A percentile compares a stretch with the other conserved stretches of the same genome.
These are phyloP conservation scores for Euura lappo DNA, from an alignment of 1,140 invertebrate genomes.

Conservation along the genomic window DNA sequence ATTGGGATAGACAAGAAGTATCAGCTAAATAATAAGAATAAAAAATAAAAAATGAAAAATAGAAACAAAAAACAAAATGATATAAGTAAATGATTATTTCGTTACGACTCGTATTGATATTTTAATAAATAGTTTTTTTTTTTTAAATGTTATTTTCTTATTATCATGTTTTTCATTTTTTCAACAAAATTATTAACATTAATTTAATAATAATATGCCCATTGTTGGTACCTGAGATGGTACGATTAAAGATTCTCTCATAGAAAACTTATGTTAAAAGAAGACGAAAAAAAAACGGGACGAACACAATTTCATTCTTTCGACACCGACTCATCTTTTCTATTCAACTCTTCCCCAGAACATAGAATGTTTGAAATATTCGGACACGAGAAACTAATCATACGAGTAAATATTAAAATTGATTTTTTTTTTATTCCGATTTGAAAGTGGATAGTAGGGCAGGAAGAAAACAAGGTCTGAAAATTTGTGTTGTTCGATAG, in stretches of 20 bases:
- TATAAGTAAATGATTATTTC: background rate
- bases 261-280: background rate
- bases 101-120: slow-evolving; percentile 1
- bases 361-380: no score
- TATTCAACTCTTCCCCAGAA: no score
- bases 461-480: background rate
- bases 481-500: background rate
- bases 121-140: slow-evolving; percentile 2
- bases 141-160: background rate
- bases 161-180: no score
- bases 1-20: background rate
- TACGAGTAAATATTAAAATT: background rate
- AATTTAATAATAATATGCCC: slow-evolving; percentile 1
- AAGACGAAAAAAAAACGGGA: background rate
- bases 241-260: background rate
- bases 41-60: no score
- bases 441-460: no score
- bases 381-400: no score
- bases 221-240: background rate
- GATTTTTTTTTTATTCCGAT: background rate
- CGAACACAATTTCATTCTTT: background rate
- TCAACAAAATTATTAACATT: background rate
- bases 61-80: background rate
- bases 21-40: no score
- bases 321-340: background rate